phyloP scores from a whole-genome alignment of 2,797 vertebrate species.

The Cyprinella venusta region DNA sequence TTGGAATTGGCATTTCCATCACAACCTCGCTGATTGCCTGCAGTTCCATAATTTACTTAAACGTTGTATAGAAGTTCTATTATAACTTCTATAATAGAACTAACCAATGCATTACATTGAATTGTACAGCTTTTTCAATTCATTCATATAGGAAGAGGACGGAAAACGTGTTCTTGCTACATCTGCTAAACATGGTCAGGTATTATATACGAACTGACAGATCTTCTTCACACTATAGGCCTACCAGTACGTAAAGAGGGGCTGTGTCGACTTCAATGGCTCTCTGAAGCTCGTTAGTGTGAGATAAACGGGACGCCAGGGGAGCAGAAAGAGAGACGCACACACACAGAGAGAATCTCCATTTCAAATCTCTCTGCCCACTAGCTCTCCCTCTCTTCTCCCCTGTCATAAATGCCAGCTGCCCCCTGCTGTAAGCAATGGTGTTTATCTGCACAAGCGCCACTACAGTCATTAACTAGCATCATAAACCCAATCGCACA shows the following conservation, averaged over 20 bases:
- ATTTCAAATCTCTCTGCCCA: slow-evolving; percentile 29
- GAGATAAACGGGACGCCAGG: slow-evolving; percentile 50
- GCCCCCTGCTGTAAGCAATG: slow-evolving; percentile 50
- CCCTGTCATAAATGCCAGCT: slow-evolving; percentile 50
- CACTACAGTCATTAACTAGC: slow-evolving; percentile 50
- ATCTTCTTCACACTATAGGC: slow-evolving; percentile 3
- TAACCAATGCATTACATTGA: not conserved
- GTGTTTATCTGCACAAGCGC: slow-evolving; percentile 42
- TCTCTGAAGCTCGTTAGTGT: slow-evolving; percentile 52
- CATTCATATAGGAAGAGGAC: not conserved
- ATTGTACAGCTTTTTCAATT: not conserved
- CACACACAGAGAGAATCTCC: slow-evolving; percentile 33
- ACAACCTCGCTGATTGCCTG: not conserved
- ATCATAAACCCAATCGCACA: slow-evolving; percentile 33
- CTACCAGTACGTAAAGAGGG: slow-evolving; percentile 8
- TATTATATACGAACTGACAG: too few species aligned
- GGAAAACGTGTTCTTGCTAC: not conserved
- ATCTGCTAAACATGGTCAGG: too few species aligned
- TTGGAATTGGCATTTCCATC: not conserved
- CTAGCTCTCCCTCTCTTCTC: slow-evolving; percentile 14
- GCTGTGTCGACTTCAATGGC: slow-evolving; percentile 36
- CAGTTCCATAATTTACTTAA: not conserved
- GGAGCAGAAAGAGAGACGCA: slow-evolving; percentile 1
- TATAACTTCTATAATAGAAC: too few species aligned
- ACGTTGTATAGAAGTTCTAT: too few species aligned